Base-by-base conservation (phyloP, 2,888 invertebrate genomes). In the Erebia aethiops region DNA sequence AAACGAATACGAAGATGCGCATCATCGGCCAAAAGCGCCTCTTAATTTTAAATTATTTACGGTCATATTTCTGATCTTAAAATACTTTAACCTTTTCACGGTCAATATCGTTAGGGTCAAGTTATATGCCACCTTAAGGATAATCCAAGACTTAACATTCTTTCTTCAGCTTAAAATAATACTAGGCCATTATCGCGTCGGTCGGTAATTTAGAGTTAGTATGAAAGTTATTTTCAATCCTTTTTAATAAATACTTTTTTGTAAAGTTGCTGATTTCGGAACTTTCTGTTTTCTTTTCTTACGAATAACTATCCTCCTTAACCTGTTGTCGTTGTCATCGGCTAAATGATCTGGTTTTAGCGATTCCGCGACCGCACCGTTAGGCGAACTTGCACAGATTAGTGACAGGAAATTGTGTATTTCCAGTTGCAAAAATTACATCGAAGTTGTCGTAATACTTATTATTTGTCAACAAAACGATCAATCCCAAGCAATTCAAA, bases 1-100 rank as follows among this genome's bases (percentile, higher is more conserved):
- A 67, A 70, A 56, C 18, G 56, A 49, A 58, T n/a, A 52, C 16
- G 26, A 49, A 67, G 61, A 71, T 65, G 52, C 56, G 65, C 21
- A 14, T 43, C 46, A 46, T 60, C 64, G 51, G 16, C 49, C 62
- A 61, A 62, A 41, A 71, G 60, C 49, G n/a, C 26, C 56, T 61
- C 61, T 62, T 72, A 69, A 69, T 66, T 72, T 62, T 43, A 72
- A 60, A 72, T 46, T 78, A 73, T 69, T 51, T 64, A 76, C 71
- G 78, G 58, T 60, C 49, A 57, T 60, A 60, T 60, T 18, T 67
- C 35, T 56, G 46, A 56, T 43, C 56, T 35, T 26, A 51, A 49
- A 67, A 60, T 67, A 67, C 41, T 26, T 60, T 67, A 67, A 60
- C 67, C 67, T 67, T 67, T 60, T 67, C 67, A 60, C 67, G 67